Evolutionary conservation across 2,113 vertebrate species (phyloP).

Genomic region (Taurulus bubalis): DNA sequence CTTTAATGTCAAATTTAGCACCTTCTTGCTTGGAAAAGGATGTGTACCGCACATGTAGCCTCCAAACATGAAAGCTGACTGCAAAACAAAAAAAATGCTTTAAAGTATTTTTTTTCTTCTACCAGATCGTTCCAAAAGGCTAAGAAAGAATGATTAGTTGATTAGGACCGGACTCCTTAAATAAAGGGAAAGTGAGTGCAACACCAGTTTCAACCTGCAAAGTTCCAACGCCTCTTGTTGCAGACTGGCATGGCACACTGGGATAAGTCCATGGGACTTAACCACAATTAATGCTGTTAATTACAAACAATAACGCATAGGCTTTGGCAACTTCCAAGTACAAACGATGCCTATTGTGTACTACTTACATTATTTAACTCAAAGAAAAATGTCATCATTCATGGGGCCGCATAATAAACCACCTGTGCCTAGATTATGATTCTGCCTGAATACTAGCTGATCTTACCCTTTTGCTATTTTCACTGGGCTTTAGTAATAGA

Average conservation of each 20-base stretch:
- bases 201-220: not conserved
- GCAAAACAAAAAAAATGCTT: too few relatives aligned
- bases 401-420: not conserved
- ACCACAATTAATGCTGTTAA: not conserved
- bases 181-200: not conserved
- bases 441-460: not conserved
- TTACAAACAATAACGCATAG: not conserved
- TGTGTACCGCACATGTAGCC: not conserved
- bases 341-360: not conserved
- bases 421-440: not conserved
- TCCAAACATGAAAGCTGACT: not conserved
- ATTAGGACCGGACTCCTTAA: not conserved
- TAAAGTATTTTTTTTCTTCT: too few relatives aligned
- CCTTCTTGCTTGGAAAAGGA: not conserved
- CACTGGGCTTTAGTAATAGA: not conserved
- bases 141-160: too few relatives aligned
- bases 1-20: not conserved
- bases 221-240: not conserved
- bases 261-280: not conserved
- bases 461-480: slow-evolving; percentile 6
- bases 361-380: not conserved
- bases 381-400: not conserved
- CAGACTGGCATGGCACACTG: too few relatives aligned
- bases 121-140: too few relatives aligned
- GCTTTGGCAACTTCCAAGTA: not conserved